Conservation (phyloP, 2,113 vertebrate species). For the Nothocercus nigrocapillus region DNA sequence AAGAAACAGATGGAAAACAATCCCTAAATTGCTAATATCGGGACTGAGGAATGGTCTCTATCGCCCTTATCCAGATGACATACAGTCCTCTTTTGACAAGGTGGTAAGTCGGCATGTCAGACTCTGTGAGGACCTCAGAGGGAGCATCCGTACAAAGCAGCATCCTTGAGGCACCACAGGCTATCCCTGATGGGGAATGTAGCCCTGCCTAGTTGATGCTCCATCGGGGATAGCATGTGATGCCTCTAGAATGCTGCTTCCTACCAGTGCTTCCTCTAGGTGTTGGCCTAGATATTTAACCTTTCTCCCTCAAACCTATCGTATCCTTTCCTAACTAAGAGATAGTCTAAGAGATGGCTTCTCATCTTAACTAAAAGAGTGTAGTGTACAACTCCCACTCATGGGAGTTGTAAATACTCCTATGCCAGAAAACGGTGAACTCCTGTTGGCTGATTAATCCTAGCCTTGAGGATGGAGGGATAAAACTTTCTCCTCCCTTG, state of each 20-base stretch:
- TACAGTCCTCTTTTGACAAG: no score
- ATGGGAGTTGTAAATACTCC: neutral
- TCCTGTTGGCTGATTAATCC: neutral
- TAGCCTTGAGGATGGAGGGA: neutral
- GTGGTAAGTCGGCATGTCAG: neutral
- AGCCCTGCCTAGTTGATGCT: rapidly evolving
- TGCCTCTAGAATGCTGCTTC: no score
- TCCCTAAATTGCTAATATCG: neutral
- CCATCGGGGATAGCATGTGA: no score
- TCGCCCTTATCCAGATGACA: neutral
- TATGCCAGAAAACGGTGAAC: neutral
- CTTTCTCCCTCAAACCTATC: neutral
- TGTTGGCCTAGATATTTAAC: neutral
- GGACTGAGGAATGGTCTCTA: neutral
- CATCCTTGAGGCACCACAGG: neutral
- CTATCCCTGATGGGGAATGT: neutral
- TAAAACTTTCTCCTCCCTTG: neutral
- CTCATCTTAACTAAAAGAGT: neutral
- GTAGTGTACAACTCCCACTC: neutral
- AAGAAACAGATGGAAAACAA: neutral
- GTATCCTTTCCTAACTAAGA: neutral
- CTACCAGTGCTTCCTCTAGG: no score
- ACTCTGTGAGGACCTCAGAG: neutral
- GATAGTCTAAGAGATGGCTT: neutral
- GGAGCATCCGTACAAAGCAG: neutral